Base-by-base conservation (phyloP, 2,113 vertebrate genomes). In the Neotoma lepida region DNA sequence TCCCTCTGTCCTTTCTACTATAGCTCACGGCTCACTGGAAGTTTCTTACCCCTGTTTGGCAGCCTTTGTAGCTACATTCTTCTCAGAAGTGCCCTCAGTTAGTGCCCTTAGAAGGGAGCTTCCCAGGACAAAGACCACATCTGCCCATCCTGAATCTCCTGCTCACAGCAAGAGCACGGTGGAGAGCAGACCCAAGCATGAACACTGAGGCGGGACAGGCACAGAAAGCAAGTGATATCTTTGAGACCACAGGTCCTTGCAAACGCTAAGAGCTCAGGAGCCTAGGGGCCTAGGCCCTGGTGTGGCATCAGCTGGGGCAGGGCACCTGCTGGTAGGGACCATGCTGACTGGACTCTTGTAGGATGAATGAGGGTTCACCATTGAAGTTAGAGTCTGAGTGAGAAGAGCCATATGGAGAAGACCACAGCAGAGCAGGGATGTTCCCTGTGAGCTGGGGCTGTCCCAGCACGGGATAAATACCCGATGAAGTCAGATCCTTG, bases 121-220 rank as follows among this genome's bases (percentile, higher is more conserved):
- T 71, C 28, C 54, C 39, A 2, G 1, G 3, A 30, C n/a, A 12
- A 39, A 18, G 70, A 10, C n/a, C 1, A 26, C 2, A 0, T 4
- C 35, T 4, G 15, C n/a, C 84, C 64, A 26, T 20, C 64, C n/a
- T 1, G 35, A 22, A 22, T 41, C 1, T 14, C 39, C 33, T 35
- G 41, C 20, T 61, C 3, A 6, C 30, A 17, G 71, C 71, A 41
- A 46, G 54, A 44, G 56, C 18, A 58, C 1, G 8, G 70, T 6
- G 28, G 56, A 28, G n/a, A 73, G 28, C 5, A 56, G 10, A 46
- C 10, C 17, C 41, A 12, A 58, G 86, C 3, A 39, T 76, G 39
- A 44, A 26, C 0, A 4, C 54, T 24, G 26, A 61, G 28, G 39
- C 54, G 14, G 28, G 18, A 4, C 3, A 41, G 3, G 9, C 39